These are phyloP conservation scores for Proterorhinus semilunaris DNA, from an alignment of 2,113 vertebrate species.

Conservation along the genomic window DNA sequence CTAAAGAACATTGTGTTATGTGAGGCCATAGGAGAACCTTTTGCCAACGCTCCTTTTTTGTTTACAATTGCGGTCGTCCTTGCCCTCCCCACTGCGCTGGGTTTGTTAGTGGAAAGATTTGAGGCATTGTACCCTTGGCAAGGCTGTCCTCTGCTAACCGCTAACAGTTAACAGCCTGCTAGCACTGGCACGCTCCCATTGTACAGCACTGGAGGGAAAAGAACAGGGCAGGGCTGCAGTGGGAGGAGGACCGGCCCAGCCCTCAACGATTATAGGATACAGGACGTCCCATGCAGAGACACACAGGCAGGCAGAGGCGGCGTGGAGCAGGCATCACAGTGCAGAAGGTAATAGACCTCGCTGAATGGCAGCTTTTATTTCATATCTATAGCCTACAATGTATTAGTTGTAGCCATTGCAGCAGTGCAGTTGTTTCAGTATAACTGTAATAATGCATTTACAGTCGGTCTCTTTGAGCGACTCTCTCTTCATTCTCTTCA, in stretches of 20 bases:
- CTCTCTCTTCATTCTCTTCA: neutral
- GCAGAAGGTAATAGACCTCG: constrained; percentile 48
- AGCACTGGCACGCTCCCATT: constrained; percentile 8
- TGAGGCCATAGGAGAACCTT: neutral
- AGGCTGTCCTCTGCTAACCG: constrained; percentile 15
- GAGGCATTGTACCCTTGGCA: constrained; percentile 17
- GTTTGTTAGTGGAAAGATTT: constrained; percentile 18
- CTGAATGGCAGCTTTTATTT: neutral
- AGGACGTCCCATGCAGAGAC: constrained; percentile 43
- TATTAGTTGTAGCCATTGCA: neutral
- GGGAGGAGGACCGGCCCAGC: constrained; percentile 60
- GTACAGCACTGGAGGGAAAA: constrained; percentile 23
- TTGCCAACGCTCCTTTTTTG: neutral
- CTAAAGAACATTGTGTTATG: neutral
- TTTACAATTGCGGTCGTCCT: neutral
- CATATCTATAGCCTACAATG: neutral
- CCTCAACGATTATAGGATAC: constrained; percentile 52
- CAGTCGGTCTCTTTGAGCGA: no score
- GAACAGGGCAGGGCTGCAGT: constrained; percentile 61
- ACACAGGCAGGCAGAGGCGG: constrained; percentile 34
- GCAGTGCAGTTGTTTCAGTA: neutral
- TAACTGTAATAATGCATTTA: no score
- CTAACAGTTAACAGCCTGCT: constrained; percentile 8
- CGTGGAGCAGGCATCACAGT: constrained; percentile 34
- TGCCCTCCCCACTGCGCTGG: neutral